These are phyloP conservation scores for Galbula dea DNA, from an alignment of 2,113 vertebrate genomes.

Conservation along the genomic window DNA sequence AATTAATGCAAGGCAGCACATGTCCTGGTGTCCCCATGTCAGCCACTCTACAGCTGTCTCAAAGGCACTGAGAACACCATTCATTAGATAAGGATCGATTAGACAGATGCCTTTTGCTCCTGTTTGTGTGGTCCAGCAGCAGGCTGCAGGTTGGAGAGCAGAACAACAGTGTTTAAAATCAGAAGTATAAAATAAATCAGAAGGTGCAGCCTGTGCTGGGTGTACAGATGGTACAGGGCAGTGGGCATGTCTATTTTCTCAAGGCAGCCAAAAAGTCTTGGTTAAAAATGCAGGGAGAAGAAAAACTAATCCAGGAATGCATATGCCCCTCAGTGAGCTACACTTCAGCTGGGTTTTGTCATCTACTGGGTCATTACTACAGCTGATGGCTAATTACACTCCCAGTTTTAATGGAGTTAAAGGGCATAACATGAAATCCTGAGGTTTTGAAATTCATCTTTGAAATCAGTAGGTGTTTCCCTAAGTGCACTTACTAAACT, in stretches of 20 bases:
- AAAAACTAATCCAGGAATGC: not conserved
- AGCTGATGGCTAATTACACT: not conserved
- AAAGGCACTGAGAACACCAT: constrained; percentile 1
- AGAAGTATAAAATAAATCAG: no score
- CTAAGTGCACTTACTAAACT: not conserved
- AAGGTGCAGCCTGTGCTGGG: not conserved
- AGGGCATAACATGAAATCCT: not conserved
- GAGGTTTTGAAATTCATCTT: not conserved
- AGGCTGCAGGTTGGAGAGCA: not conserved
- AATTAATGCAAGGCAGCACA: constrained; percentile 35
- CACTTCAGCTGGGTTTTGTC: not conserved
- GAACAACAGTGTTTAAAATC: not conserved
- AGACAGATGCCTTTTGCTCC: constrained; percentile 12
- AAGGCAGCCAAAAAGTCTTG: not conserved
- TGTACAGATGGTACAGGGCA: not conserved
- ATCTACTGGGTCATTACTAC: not conserved
- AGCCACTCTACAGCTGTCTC: constrained; percentile 20
- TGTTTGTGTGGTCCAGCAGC: not conserved
- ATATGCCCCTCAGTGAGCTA: not conserved
- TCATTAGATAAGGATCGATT: constrained; percentile 62
- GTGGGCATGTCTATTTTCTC: not conserved
- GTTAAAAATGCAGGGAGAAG: not conserved
- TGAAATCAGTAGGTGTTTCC: not conserved
- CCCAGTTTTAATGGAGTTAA: not conserved
- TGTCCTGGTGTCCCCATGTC: constrained; percentile 18